Conservation (phyloP, 1,140 invertebrate genomes). For the Heterodera schachtii region DNA sequence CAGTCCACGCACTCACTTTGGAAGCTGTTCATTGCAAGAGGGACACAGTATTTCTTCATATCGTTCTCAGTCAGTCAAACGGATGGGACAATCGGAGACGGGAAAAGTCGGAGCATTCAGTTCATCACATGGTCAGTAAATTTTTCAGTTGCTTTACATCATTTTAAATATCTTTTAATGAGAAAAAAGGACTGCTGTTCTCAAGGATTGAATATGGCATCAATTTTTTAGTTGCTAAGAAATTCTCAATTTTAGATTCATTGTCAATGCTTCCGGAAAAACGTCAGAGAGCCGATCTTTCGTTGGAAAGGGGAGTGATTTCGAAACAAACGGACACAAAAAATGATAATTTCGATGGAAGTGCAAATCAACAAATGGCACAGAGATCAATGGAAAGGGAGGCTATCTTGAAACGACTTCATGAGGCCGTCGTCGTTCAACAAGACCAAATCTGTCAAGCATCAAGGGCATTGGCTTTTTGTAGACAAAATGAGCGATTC, state of each 20-base stretch:
- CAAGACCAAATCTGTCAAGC: conserved; percentile 47
- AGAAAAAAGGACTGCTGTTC: too few species aligned
- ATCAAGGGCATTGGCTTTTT: conserved; percentile 45
- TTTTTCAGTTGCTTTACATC: neutral
- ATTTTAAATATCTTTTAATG: too few species aligned
- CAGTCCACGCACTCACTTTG: conserved; percentile 14
- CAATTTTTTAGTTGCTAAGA: conserved; percentile 8
- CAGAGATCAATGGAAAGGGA: conserved; percentile 19
- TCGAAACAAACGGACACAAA: neutral
- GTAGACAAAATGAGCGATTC: conserved; percentile 39
- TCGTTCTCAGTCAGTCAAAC: conserved; percentile 25
- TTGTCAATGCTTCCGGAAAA: conserved; percentile 11
- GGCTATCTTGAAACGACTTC: conserved; percentile 31
- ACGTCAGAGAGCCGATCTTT: conserved; percentile 1
- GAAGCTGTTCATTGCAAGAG: neutral
- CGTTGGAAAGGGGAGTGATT: neutral
- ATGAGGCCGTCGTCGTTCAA: conserved; percentile 39
- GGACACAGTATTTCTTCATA: conserved; percentile 44
- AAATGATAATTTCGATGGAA: neutral
- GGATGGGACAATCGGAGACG: neutral
- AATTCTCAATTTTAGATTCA: neutral
- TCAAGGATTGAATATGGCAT: neutral
- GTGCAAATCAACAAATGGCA: neutral
- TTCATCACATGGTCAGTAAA: conserved; percentile 9
- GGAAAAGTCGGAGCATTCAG: conserved; percentile 17